Percentiles rank a stretch among this genome's conserved stretches.
Evolutionary conservation across 53 echinoderm and acorn worm species (phyloP).

Genomic region (Temnopleurus reevesii): DNA sequence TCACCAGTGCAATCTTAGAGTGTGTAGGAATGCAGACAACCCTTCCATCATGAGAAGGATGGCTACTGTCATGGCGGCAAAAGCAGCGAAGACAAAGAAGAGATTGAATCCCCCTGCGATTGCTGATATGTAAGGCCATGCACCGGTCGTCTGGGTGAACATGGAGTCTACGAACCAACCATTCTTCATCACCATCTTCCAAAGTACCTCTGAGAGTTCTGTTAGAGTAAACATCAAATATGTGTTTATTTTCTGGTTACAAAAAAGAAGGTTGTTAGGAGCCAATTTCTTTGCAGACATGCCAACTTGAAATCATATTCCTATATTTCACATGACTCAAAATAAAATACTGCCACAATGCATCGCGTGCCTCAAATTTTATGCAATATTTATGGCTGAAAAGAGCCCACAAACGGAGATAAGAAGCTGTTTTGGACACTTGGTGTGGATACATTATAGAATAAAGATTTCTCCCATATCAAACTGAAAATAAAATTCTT

Average conservation of each 20-base stretch:
- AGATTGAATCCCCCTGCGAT: constrained; percentile 49
- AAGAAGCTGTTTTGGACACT: constrained; percentile 91
- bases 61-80: constrained; percentile 75
- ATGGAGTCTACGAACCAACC: constrained; percentile 25
- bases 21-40: constrained; percentile 94
- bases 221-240: no score
- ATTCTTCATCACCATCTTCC: constrained; percentile 88
- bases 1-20: constrained; percentile 94
- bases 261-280: no score
- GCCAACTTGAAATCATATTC: no score
- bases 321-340: no score
- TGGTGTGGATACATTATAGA: constrained; percentile 81
- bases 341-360: no score
- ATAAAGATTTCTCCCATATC: constrained; percentile 81
- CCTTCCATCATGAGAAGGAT: constrained; percentile 97
- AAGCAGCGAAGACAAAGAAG: constrained; percentile 68
- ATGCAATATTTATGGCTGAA: no score
- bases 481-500: constrained; percentile 64
- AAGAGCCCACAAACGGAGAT: constrained; percentile 94
- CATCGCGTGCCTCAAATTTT: no score
- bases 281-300: no score
- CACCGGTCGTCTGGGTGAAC: background rate
- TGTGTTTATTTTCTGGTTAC: no score
- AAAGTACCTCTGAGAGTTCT: constrained; percentile 94
- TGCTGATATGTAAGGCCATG: background rate